phyloP scores from a whole-genome alignment of 2,797 vertebrate species.

The Sebastes aleutianus region DNA sequence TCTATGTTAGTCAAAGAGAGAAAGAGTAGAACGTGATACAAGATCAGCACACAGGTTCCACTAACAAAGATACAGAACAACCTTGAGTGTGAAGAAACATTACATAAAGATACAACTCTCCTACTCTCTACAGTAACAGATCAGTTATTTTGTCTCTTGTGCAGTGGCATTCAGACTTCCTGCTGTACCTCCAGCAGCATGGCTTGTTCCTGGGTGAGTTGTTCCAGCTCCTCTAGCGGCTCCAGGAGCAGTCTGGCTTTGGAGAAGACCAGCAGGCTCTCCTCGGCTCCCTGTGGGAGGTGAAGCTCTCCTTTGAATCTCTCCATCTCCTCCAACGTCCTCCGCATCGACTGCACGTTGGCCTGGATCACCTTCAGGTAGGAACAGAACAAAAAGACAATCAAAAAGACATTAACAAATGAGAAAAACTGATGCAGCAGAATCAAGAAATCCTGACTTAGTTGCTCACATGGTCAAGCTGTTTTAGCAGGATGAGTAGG shows the following conservation, averaged over 20 bases:
- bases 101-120: fast-evolving
- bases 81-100: neutral
- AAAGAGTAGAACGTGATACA: neutral
- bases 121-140: neutral
- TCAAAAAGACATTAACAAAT: neutral
- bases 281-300: constrained; percentile 76
- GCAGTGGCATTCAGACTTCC: neutral
- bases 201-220: constrained; percentile 83
- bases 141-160: neutral
- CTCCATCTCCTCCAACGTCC: constrained; percentile 83
- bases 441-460: neutral
- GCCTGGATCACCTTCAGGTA: constrained; percentile 87
- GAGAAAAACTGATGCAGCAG: neutral
- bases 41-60: neutral
- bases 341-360: constrained; percentile 87
- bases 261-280: constrained; percentile 85
- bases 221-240: constrained; percentile 84
- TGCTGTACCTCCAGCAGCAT: constrained; percentile 82
- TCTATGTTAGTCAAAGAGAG: constrained; percentile 23
- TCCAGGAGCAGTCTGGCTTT: constrained; percentile 80
- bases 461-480: neutral
- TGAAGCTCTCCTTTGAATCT: constrained; percentile 79
- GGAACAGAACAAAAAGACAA: neutral
- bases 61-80: neutral
- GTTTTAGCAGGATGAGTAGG: neutral